Percentiles rank a stretch among this genome's conserved stretches.
phyloP scores from a whole-genome alignment of 2,797 vertebrate species.

The Pristis pectinata region DNA sequence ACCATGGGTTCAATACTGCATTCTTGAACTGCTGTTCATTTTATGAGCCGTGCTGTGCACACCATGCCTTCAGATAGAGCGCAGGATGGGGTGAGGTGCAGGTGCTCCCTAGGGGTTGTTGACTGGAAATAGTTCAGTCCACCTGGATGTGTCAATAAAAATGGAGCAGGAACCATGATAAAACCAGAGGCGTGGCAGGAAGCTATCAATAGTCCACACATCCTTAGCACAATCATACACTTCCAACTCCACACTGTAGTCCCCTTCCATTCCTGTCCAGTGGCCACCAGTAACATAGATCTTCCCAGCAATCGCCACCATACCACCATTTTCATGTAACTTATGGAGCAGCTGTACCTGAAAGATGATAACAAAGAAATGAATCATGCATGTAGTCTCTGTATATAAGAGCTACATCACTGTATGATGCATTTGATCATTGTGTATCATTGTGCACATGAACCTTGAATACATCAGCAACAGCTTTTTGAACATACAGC shows the following conservation, averaged over 20 bases:
- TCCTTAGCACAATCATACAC: conserved; percentile 70
- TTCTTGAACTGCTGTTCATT: background rate
- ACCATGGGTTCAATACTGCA: background rate
- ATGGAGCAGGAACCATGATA: conserved; percentile 80
- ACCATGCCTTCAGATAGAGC: background rate
- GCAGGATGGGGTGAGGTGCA: background rate
- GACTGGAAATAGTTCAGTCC: conserved; percentile 65
- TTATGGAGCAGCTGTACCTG: conserved; percentile 90
- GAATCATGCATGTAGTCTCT: background rate
- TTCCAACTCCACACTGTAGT: conserved; percentile 91
- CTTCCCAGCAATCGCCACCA: conserved; percentile 68
- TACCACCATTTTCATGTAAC: conserved; percentile 86
- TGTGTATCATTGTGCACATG: no score
- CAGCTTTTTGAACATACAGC: no score
- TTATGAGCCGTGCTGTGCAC: conserved; percentile 1
- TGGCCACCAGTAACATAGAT: conserved; percentile 84
- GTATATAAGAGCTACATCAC: no score
- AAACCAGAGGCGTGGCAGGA: conserved; percentile 84
- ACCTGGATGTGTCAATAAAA: conserved; percentile 79
- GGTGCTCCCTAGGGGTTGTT: background rate
- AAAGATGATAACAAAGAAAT: background rate
- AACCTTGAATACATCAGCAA: no score
- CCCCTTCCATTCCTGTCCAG: conserved; percentile 93
- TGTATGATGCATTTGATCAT: no score
- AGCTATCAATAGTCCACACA: conserved; percentile 70